Evolutionary conservation across 2,113 vertebrate species (phyloP).

Genomic region (Percopsis transmontana): DNA sequence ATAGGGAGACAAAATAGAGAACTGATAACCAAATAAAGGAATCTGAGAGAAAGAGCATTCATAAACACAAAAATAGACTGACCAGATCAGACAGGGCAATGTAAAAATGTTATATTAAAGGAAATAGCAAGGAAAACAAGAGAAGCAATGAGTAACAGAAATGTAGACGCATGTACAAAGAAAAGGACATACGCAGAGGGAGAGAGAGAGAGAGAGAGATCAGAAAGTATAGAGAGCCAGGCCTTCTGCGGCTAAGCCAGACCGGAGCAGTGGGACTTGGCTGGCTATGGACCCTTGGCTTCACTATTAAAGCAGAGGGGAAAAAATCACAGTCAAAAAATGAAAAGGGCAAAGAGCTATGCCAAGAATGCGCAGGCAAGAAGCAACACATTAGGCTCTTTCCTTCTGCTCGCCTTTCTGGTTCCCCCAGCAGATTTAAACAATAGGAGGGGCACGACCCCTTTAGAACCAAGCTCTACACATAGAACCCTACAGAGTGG

Average conservation of each 20-base stretch:
- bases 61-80: conserved; percentile 15
- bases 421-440: conserved; percentile 64
- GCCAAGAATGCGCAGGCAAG: conserved; percentile 80
- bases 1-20: conserved; percentile 25
- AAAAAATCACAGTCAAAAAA: conserved; percentile 74
- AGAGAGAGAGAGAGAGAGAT: conserved; percentile 27
- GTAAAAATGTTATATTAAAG: conserved; percentile 27
- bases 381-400: conserved; percentile 76
- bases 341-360: conserved; percentile 75
- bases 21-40: not conserved
- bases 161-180: conserved; percentile 26
- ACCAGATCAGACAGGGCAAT: conserved; percentile 32
- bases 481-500: conserved; percentile 33
- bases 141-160: conserved; percentile 17
- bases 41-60: conserved; percentile 41
- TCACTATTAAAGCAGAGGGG: conserved; percentile 62
- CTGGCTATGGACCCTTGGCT: conserved; percentile 75
- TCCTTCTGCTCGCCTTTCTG: conserved; percentile 63
- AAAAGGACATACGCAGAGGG: conserved; percentile 34
- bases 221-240: conserved; percentile 53
- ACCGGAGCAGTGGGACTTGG: conserved; percentile 76
- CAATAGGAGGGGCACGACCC: conserved; percentile 56
- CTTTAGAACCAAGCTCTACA: conserved; percentile 26
- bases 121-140: not conserved
- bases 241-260: conserved; percentile 72